Base-by-base conservation (phyloP, 2,113 vertebrate species). In the Microcebus ravelobensis region DNA sequence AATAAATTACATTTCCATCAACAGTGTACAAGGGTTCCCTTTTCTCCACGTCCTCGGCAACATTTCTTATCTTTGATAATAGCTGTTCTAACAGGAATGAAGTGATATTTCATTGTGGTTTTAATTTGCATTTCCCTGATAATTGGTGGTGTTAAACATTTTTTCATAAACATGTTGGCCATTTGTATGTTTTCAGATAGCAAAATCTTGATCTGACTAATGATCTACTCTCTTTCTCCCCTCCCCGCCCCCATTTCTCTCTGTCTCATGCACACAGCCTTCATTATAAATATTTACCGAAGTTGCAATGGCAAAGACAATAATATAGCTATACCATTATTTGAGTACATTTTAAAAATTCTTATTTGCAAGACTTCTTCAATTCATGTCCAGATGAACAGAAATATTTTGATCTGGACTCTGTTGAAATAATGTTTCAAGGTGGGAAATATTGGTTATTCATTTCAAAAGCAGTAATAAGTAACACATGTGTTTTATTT, bases 401-500 rank as follows among this genome's bases (percentile, higher is more conserved):
- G 80, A 84, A 92, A 63, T 79, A 87, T 85, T 97, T 95, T 88
- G 71, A 61, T 68, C 52, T n/a, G 79, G 77, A n/a, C 23, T 82
- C 84, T 48, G 59, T n/a, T 59, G 84, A 95, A 80, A 68, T 76
- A 48, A 61, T 50, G 21, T 94, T 95, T 96, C 74, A 90, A 95
- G 73, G 74, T 96, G 76, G 65, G 70, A 76, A 87, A 86, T 74
- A 70, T 7, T 63, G 61, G 74, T 29, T 92, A 84, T 80, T 93
- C 65, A 29, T 95, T 95, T 95, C 65, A 92, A 65, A 96, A 96
- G 39, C 48, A 55, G 59, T 71, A 86, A 73, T 94, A 77, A 77
- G 55, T 52, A 94, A 71, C 81, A 94, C 11, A 73, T 68, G 71
- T 48, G 39, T 85, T 97, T 94, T 92, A 82, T 82, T 85, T 85